Evolutionary conservation across 2,797 vertebrate genomes (phyloP), one percentile per base, ranked within the genome.

Genomic region (Borostomias antarcticus): DNA sequence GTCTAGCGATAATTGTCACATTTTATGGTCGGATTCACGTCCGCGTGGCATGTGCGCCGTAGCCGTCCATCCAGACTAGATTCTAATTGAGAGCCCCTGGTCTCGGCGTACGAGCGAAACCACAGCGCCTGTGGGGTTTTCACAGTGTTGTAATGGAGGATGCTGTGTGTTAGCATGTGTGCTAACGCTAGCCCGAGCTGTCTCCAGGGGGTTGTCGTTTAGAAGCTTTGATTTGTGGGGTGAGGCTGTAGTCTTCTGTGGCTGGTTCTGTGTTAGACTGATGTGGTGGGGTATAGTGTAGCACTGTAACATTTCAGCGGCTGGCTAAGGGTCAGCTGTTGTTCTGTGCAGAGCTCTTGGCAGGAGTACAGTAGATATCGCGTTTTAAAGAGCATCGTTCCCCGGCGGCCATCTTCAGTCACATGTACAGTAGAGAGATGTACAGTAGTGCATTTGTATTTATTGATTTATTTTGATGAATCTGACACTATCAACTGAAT

Each of bases 151-250:
- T 62, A 68, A 80, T 43, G 1, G 68, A 79, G 78, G 86, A 85
- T 87, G 83, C 82, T 87, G 84, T 83, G 85, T 87, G 84, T 82
- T 78, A 83, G 87, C 84, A 82, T 86, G 78, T 81, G 76, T 32
- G 57, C 82, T 89, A 86, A 88, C 85, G 86, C 87, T 33, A 66
- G 76, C 69, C 21, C 0, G 32, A 15, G 69, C 61, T 33, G 65
- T 77, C 82, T 69, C 79, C 33, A 35, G 72, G 82, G 80, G 79
- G 66, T 68, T 74, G 64, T 81, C 68, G 47, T 63, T n/a, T 69
- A 74, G 73, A 64, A 54, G 19, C 65, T 77, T 75, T 72, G 10
- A 21, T 35, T 77, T 72, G 75, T 76, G 26, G 73, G 80, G 82
- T 78, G 70, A 69, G 29, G 43, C 10, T 17, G n/a, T 17, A n/a